Evolutionary conservation across 2,797 vertebrate species (phyloP).

Genomic region (Scleropages formosus): DNA sequence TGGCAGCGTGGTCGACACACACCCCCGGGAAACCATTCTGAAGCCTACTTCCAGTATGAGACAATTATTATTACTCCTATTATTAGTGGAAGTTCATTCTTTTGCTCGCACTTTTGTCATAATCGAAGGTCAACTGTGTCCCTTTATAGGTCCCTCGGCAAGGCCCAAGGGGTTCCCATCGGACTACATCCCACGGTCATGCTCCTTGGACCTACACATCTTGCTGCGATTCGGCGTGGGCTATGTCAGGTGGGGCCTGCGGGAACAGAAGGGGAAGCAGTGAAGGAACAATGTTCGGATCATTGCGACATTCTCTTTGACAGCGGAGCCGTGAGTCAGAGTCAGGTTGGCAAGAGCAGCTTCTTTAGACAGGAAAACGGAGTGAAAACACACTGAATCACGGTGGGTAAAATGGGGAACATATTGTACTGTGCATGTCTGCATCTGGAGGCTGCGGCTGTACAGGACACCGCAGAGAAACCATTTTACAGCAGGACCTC

Average conservation of each 20-base stretch:
- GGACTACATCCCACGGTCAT: background rate
- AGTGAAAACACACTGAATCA: slow-evolving; percentile 7
- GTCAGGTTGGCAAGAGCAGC: background rate
- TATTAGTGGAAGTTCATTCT: no score
- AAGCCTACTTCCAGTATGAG: no score
- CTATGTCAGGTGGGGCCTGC: background rate
- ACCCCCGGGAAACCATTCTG: no score
- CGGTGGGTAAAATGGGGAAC: background rate
- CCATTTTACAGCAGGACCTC: background rate
- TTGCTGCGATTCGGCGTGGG: background rate
- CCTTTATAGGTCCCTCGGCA: background rate
- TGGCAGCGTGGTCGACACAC: no score
- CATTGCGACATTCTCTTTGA: background rate
- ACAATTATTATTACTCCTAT: no score
- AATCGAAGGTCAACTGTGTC: background rate
- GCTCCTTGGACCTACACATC: background rate
- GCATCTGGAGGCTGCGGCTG: background rate
- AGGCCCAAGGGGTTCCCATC: background rate
- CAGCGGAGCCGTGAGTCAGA: slow-evolving; percentile 20
- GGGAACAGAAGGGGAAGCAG: background rate
- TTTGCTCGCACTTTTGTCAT: background rate
- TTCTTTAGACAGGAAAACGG: background rate
- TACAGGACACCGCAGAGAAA: background rate
- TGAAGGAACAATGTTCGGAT: background rate
- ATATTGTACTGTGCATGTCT: background rate